Conservation (phyloP, 2,797 vertebrate genomes). For the Astyanax mexicanus region DNA sequence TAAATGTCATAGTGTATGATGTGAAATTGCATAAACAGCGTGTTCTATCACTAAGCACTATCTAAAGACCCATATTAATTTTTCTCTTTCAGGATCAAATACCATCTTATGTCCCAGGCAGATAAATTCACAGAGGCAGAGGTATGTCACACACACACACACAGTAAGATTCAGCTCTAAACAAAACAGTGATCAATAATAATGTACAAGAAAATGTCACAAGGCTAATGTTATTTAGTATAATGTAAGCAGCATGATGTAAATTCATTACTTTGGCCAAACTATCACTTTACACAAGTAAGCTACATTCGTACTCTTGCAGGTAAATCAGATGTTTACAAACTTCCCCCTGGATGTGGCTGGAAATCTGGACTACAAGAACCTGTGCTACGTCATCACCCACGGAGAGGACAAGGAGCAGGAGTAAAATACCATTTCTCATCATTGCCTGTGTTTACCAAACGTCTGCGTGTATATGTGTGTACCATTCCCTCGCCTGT, state of each 20-base stretch:
- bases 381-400: slow-evolving; percentile 86
- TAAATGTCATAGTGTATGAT: too few species aligned
- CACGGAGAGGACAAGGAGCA: slow-evolving; percentile 88
- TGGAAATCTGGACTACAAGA: slow-evolving; percentile 86
- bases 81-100: slow-evolving; percentile 83
- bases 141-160: slow-evolving; percentile 69
- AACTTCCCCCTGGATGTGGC: slow-evolving; percentile 82
- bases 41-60: too few species aligned
- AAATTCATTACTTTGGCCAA: too few species aligned
- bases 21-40: too few species aligned
- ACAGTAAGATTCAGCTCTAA: neutral
- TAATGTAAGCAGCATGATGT: too few species aligned
- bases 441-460: slow-evolving; percentile 15
- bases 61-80: too few species aligned
- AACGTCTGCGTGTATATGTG: slow-evolving; percentile 8
- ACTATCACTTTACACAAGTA: neutral
- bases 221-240: too few species aligned
- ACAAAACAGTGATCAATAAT: too few species aligned
- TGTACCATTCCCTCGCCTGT: slow-evolving; percentile 34
- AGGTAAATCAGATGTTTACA: slow-evolving; percentile 86
- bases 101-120: slow-evolving; percentile 90
- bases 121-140: slow-evolving; percentile 90
- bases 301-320: slow-evolving; percentile 47
- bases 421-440: slow-evolving; percentile 56
- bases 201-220: too few species aligned